Percentiles rank a stretch among this genome's conserved stretches.
Conservation (phyloP, 2,113 vertebrate species). For the Anthoscopus minutus region DNA sequence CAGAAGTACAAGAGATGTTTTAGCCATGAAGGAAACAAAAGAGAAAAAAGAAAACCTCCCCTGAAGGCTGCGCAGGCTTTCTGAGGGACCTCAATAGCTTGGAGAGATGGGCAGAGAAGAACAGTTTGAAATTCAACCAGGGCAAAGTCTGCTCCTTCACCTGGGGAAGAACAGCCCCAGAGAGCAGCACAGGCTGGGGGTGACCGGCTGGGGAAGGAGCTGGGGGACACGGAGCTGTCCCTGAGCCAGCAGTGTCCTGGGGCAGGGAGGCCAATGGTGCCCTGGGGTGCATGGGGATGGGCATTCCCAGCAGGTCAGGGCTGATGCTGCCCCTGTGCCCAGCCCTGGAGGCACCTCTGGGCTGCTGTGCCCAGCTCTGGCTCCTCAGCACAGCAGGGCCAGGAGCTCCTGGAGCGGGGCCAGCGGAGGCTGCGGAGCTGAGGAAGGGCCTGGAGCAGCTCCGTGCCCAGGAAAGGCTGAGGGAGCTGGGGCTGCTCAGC, state of each 20-base stretch:
- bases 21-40: neutral
- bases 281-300: accelerated
- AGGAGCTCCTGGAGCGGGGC: neutral
- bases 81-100: neutral
- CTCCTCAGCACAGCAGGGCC: neutral
- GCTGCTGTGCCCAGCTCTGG: neutral
- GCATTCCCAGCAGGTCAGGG: neutral
- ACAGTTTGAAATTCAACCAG: neutral
- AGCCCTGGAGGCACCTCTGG: neutral
- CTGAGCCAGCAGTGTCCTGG: neutral
- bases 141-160: neutral
- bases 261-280: accelerated
- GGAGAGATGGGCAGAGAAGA: neutral
- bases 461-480: neutral
- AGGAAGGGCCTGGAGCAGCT: neutral
- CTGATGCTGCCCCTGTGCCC: neutral
- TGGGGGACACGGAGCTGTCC: neutral
- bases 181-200: neutral
- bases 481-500: neutral
- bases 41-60: neutral
- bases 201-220: neutral
- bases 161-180: neutral
- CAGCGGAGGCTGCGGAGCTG: no score
- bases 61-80: neutral
- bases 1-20: neutral